Percentiles rank a stretch among this genome's conserved stretches.
Conservation (phyloP, 2,888 invertebrate genomes). For the Gandaritis pyraliata region DNA sequence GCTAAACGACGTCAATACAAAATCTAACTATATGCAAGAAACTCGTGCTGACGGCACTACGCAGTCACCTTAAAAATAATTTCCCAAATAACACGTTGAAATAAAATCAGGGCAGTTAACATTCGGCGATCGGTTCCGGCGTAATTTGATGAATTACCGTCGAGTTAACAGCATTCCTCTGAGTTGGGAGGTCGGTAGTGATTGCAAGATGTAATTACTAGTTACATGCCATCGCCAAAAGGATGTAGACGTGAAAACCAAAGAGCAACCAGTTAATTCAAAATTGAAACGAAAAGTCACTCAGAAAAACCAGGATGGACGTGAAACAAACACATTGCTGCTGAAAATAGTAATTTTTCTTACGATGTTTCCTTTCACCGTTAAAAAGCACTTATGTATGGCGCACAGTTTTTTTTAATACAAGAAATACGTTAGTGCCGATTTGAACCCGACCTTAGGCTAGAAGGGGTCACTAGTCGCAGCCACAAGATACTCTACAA, state of each 20-base stretch:
- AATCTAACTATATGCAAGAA: background rate
- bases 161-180: constrained; percentile 38
- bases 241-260: background rate
- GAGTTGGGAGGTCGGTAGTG: constrained; percentile 3
- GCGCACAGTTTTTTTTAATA: too few species aligned
- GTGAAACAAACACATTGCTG: too few species aligned
- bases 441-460: too few species aligned
- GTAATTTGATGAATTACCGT: constrained; percentile 38
- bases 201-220: constrained; percentile 19
- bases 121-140: constrained; percentile 24
- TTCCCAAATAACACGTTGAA: constrained; percentile 41
- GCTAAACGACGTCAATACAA: background rate
- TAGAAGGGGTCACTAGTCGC: too few species aligned
- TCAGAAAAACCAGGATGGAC: too few species aligned
- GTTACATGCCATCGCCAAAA: constrained; percentile 5
- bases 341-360: too few species aligned
- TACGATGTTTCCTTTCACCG: too few species aligned
- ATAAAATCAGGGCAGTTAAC: constrained; percentile 42
- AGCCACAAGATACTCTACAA: too few species aligned
- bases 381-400: too few species aligned
- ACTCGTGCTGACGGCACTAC: background rate
- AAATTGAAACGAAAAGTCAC: too few species aligned
- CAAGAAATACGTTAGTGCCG: too few species aligned
- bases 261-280: too few species aligned
- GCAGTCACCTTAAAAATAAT: constrained; percentile 21